Percentiles rank a stretch among this genome's conserved stretches.
phyloP scores from a whole-genome alignment of 2,888 invertebrate species.

The Glyphotaelius pellucidus region DNA sequence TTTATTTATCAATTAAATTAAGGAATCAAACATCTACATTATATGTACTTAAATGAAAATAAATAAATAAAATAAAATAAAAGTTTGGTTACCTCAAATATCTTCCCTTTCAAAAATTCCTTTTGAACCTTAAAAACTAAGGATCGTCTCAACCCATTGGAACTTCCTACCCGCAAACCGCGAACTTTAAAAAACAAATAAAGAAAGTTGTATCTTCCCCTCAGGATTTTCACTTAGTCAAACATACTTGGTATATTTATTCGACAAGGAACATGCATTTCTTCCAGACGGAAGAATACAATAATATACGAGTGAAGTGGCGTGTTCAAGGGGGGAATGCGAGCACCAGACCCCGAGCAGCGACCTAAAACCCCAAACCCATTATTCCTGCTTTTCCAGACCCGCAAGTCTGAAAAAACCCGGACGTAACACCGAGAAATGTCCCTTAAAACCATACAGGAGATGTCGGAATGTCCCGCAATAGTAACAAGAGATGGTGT shows the following conservation, averaged over 20 bases:
- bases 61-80: too few species aligned
- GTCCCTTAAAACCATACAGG: slow-evolving; percentile 10
- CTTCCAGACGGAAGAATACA: not conserved
- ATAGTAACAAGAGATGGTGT: not conserved
- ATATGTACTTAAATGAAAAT: too few species aligned
- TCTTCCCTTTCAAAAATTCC: not conserved
- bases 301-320: not conserved
- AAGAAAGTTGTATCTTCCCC: not conserved
- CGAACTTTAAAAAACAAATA: slow-evolving; percentile 10
- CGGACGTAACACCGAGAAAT: slow-evolving; percentile 32
- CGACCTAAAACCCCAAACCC: slow-evolving; percentile 27
- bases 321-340: not conserved
- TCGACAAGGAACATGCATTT: slow-evolving; percentile 36
- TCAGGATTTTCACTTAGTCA: slow-evolving; percentile 30
- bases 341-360: slow-evolving; percentile 17
- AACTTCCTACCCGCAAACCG: not conserved
- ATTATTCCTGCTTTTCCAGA: slow-evolving; percentile 33
- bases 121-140: not conserved
- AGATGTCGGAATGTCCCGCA: slow-evolving; percentile 16
- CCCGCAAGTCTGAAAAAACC: slow-evolving; percentile 3
- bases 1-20: too few species aligned
- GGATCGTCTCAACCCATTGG: not conserved
- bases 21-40: too few species aligned
- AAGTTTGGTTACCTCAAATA: too few species aligned
- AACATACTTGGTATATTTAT: slow-evolving; percentile 15